Base-by-base conservation (phyloP, 2,113 vertebrate species). In the Agapornis roseicollis region DNA sequence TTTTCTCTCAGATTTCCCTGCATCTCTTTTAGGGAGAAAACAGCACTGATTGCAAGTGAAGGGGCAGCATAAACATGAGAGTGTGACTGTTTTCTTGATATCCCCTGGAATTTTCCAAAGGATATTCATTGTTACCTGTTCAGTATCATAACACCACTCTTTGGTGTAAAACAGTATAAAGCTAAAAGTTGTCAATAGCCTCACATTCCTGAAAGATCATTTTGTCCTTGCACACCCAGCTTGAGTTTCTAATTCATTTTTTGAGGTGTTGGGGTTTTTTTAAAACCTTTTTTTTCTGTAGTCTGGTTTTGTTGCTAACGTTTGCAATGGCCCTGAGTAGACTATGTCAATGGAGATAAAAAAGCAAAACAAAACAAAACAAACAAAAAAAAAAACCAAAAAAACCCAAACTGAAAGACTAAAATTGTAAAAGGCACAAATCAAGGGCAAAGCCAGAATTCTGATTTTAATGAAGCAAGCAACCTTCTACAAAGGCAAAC, bases 401-500 rank as follows among this genome's bases (percentile, higher is more conserved):
- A n/a, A n/a, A n/a, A n/a, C n/a, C n/a, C n/a, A n/a, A n/a, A n/a
- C n/a, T 78, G 37, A 78, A 94, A 93, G 31, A 39, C 33, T 68
- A 46, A 74, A 91, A 89, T 55, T 71, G 13, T 44, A 46, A 93
- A 91, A 90, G 33, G 87, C 94, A 63, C 42, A 95, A 80, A 89
- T 81, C 60, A 93, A 85, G 61, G 84, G 19, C 52, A 85, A 91
- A 95, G 15, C 3, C 33, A 72, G 84, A 94, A 86, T 94, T 95
- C 68, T 74, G 31, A 39, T 94, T 94, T 95, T 91, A 96, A 93
- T 95, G 85, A 94, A 91, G 77, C 29, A 90, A 94, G 37, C 44
- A 97, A 80, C 33, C 28, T 82, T 97, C 87, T 91, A 49, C 71
- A 95, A 97, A 97, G 91, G 31, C 80, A 97, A 95, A 97, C 68